Base-by-base conservation (phyloP, 2,797 vertebrate genomes). In the Borostomias antarcticus region DNA sequence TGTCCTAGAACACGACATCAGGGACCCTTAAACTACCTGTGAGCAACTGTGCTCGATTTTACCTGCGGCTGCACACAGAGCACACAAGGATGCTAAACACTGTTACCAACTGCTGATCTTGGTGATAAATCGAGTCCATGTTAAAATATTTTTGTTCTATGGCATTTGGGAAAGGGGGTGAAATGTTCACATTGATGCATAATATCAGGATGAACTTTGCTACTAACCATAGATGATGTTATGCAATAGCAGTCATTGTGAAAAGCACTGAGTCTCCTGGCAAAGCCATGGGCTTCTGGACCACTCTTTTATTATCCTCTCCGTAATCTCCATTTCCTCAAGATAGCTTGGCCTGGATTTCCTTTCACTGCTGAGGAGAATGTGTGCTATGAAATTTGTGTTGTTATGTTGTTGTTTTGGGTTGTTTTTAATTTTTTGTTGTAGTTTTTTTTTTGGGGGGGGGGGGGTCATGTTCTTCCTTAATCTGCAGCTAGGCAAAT, bases 401-500 rank as follows among this genome's bases (percentile, higher is more conserved):
- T 47, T 61, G 10, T 51, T 57, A 35, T 37, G 51, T 47, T 61
- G 10, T 35, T 35, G 1, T 35, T 35, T 15, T 57, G 53, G 47
- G 61, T 62, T 23, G 6, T 45, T 61, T 30, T 65, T n/a, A n/a
- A n/a, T n/a, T n/a, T n/a, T n/a, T n/a, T n/a, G n/a, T n/a, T n/a
- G n/a, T 53, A 58, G 37, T 58, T 59, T 25, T 40, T 17, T 48
- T 48, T 48, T 48, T n/a, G 47, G 17, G 51, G 51, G 51, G 19
- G 23, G 17, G 23, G 15, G 40, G 48, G 65, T 74, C 33, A 45
- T 25, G 25, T 56, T 47, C 32, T 52, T 48, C 43, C 66, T 58
- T 48, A 69, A 69, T 58, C 57, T 58, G 58, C 30, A 43, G 33
- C 47, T 32, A 30, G 35, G 58, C 5, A 70, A 70, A 58, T 45